Percentiles rank a stretch among this genome's conserved stretches.
Conservation (phyloP, 2,888 invertebrate species). For the Didymodactylos carnosus region DNA sequence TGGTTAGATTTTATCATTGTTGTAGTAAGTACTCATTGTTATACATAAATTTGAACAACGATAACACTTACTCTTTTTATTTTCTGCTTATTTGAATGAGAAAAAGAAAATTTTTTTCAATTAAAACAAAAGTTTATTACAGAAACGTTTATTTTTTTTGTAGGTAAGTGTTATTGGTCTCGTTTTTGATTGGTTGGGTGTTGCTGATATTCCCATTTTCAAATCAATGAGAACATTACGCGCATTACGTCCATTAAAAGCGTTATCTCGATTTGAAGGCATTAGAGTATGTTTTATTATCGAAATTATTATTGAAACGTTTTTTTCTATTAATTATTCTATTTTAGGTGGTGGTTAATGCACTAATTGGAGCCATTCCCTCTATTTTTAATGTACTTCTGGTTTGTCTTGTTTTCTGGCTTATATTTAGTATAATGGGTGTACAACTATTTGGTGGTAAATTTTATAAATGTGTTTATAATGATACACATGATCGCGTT, state of each 20-base stretch:
- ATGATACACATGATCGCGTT: conserved; percentile 34
- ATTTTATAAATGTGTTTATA: conserved; percentile 45
- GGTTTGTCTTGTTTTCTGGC: conserved; percentile 97
- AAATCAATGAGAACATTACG: conserved; percentile 48
- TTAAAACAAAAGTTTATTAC: conserved; percentile 26
- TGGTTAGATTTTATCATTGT: conserved; percentile 98
- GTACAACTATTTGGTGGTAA: conserved; percentile 92
- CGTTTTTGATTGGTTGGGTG: conserved; percentile 58
- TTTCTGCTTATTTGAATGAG: conserved; percentile 16
- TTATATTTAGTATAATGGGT: conserved; percentile 97
- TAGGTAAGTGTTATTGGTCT: conserved; percentile 70
- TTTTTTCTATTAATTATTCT: neutral
- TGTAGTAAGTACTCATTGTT: conserved; percentile 54
- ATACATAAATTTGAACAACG: too few species aligned
- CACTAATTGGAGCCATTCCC: conserved; percentile 92
- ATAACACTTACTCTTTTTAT: too few species aligned
- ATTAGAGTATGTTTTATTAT: conserved; percentile 53
- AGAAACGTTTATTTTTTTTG: too few species aligned
- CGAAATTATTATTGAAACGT: too few species aligned
- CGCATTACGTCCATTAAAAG: conserved; percentile 58
- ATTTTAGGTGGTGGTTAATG: conserved; percentile 69
- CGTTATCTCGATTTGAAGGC: conserved; percentile 98
- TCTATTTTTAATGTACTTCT: conserved; percentile 97
- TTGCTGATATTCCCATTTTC: conserved; percentile 88
- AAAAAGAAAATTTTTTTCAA: neutral